These are phyloP conservation scores for Anableps anableps DNA, from an alignment of 2,797 vertebrate species.

Conservation along the genomic window DNA sequence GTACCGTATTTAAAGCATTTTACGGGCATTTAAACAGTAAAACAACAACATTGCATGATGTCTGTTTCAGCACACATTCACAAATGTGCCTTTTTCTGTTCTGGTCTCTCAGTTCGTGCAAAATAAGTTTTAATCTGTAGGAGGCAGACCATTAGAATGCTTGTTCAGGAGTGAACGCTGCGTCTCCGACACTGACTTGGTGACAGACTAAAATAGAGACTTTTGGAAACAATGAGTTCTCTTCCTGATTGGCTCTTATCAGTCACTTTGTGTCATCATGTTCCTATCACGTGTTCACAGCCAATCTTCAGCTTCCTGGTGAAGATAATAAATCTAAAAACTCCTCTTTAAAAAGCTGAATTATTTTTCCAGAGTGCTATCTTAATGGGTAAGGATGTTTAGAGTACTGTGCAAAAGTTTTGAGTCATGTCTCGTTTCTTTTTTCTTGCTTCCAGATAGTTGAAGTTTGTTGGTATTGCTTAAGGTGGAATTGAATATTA, in stretches of 20 bases:
- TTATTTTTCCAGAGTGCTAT: neutral
- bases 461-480: neutral
- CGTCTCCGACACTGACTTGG: neutral
- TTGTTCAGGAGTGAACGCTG: neutral
- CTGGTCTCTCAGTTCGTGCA: neutral
- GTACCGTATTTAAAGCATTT: neutral
- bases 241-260: slow-evolving; percentile 25
- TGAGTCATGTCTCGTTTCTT: neutral
- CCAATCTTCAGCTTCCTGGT: slow-evolving; percentile 12
- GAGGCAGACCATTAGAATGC: neutral
- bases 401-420: neutral
- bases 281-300: slow-evolving; percentile 10
- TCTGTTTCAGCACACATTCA: neutral
- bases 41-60: neutral
- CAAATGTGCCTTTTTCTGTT: neutral
- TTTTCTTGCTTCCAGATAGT: neutral
- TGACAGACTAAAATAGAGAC: slow-evolving; percentile 13
- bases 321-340: neutral
- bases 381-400: neutral
- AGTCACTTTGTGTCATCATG: slow-evolving; percentile 3
- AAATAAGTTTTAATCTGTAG: neutral
- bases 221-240: slow-evolving; percentile 12
- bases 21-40: neutral
- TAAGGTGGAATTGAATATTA: neutral
- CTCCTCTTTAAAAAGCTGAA: neutral